Evolutionary conservation across 53 echinoderm and acorn worm genomes (phyloP), one percentile per base, ranked within the genome.

Genomic region (Luidia sarsii): DNA sequence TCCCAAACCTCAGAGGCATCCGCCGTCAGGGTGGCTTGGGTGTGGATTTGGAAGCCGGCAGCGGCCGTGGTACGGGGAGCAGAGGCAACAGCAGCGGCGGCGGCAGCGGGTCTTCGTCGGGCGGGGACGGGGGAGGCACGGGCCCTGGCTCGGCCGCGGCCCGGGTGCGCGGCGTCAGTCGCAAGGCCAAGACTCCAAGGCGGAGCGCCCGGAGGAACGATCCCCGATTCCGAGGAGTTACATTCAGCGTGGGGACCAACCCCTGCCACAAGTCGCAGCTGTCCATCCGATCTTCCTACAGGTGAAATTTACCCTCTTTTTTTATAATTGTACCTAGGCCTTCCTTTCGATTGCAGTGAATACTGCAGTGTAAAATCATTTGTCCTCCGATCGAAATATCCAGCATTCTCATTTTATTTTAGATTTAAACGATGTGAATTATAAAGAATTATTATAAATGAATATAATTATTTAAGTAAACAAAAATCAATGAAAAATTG

Each of bases 181-280:
- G 95, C 27, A 95, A 95, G 80, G 29, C 90, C 15, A 73, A 80
- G 4, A 56, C 90, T 43, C 95, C 95, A 5, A 81, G 68, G 39
- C 57, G 82, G 3, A 87, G 95, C 59, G 89, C 95, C 31, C 69
- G 55, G 48, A 80, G 52, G 60, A 70, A 90, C 20, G 95, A 95
- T 54, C 92, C 95, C 3, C 50, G 71, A n/a, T 95, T 95, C 59
- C 81, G 87, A 3, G 95, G 95, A 39, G 92, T 95, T 5, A 90
- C 92, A 6, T 92, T 95, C 39, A 65, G 84, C 10, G 82, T 95
- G 20, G 70, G 85, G 50, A 83, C 90, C 4, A 50, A 81, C 27
- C 48, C 82, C 16, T 57, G 85, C 22, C 52, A 79, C 2, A 50
- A 57, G 20, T 35, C 88, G 13, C 77, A 83, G 32, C 79, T 94